Percentiles rank a stretch among this genome's conserved stretches.
These are phyloP conservation scores for Zosterops borbonicus DNA, from an alignment of 2,113 vertebrate genomes.

Conservation along the genomic window DNA sequence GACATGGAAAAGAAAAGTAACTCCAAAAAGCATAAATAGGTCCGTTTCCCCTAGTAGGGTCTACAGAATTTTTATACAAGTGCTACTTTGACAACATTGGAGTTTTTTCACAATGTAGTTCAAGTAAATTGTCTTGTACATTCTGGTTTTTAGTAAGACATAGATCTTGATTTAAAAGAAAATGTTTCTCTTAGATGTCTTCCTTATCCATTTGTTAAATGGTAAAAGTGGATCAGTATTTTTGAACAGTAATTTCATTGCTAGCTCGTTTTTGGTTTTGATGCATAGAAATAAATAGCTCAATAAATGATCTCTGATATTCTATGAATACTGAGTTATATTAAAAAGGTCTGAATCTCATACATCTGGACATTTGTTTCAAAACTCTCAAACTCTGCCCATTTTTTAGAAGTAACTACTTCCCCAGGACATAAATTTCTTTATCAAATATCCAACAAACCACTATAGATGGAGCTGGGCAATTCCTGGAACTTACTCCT, in stretches of 20 bases:
- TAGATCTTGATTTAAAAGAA: neutral
- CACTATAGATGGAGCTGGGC: neutral
- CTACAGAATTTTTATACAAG: neutral
- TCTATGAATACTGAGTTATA: neutral
- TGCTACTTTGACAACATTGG: neutral
- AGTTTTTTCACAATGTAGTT: neutral
- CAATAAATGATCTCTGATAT: neutral
- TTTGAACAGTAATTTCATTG: neutral
- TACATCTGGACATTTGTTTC: neutral
- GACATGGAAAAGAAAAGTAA: neutral
- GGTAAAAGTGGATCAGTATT: neutral
- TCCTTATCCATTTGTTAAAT: neutral
- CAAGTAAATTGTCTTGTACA: neutral
- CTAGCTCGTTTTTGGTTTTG: neutral
- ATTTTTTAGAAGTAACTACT: neutral
- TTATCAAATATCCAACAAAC: neutral
- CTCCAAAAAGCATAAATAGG: neutral
- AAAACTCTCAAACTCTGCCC: neutral
- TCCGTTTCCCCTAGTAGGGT: fast-evolving
- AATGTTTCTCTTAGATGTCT: neutral
- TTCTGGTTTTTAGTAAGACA: neutral
- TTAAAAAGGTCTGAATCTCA: neutral
- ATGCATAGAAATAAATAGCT: neutral
- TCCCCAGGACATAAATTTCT: neutral
- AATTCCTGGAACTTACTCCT: neutral